Conservation (phyloP, 2,113 vertebrate species). For the Plotosus lineatus region DNA sequence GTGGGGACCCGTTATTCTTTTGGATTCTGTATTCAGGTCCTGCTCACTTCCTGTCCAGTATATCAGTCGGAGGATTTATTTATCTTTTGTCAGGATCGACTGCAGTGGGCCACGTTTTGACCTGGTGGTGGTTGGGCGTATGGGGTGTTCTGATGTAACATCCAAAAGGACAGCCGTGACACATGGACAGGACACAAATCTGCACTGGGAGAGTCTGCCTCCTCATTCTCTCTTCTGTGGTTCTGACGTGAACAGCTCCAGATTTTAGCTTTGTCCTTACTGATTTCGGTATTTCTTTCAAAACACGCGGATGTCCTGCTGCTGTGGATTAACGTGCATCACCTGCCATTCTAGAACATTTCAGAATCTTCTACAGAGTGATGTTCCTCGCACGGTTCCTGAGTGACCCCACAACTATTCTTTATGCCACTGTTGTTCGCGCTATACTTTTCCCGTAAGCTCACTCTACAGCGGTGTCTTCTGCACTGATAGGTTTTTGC, state of each 20-base stretch:
- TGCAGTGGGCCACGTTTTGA: not conserved
- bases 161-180: conserved; percentile 37
- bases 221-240: not conserved
- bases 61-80: not conserved
- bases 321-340: not conserved
- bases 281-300: not conserved
- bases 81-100: not conserved
- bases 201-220: conserved; percentile 10
- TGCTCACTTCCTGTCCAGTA: conserved; percentile 20
- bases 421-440: not conserved
- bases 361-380: not conserved
- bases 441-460: not conserved
- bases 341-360: not conserved
- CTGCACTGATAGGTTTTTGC: not conserved
- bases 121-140: not conserved
- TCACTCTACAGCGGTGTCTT: not conserved
- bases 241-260: not conserved
- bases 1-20: not conserved
- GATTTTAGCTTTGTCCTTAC: not conserved
- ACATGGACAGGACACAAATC: conserved; percentile 5
- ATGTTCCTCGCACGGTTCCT: not conserved
- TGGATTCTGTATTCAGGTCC: not conserved
- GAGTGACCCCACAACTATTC: not conserved
- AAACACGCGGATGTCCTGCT: not conserved
- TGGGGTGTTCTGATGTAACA: conserved; percentile 21